These are phyloP conservation scores for Semaprochilodus insignis DNA, from an alignment of 2,797 vertebrate species.

Conservation along the genomic window DNA sequence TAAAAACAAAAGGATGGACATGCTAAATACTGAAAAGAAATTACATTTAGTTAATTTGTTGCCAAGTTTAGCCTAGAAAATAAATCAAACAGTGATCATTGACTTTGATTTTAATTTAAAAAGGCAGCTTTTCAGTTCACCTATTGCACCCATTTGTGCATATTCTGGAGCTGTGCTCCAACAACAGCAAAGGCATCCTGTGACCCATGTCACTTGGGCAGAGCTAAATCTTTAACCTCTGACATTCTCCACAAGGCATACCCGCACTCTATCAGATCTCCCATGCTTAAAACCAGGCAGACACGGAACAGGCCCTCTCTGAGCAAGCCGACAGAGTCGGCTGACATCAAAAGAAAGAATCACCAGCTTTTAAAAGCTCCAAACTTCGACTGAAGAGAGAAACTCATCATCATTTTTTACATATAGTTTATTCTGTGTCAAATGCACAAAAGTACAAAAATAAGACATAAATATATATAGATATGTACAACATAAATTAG, in stretches of 20 bases:
- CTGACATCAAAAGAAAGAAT: constrained; percentile 62
- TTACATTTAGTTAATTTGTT: too few species aligned
- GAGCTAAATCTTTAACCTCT: constrained; percentile 23
- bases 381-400: neutral
- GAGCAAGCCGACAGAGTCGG: constrained; percentile 7
- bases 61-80: too few species aligned
- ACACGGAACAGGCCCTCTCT: constrained; percentile 33
- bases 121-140: too few species aligned
- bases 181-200: neutral
- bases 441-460: constrained; percentile 63
- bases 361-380: constrained; percentile 7
- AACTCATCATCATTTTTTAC: constrained; percentile 44
- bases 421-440: constrained; percentile 57
- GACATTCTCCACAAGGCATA: constrained; percentile 24
- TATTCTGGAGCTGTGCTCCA: too few species aligned
- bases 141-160: neutral
- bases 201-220: neutral
- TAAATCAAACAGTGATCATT: too few species aligned
- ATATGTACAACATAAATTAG: constrained; percentile 69
- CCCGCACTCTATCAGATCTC: constrained; percentile 24
- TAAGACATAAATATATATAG: constrained; percentile 67
- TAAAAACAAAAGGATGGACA: too few species aligned
- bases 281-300: constrained; percentile 12
- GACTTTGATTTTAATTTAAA: too few species aligned
- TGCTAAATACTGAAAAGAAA: too few species aligned